Evolutionary conservation across 2,797 vertebrate species (phyloP).

Genomic region (Carcharodon carcharias): DNA sequence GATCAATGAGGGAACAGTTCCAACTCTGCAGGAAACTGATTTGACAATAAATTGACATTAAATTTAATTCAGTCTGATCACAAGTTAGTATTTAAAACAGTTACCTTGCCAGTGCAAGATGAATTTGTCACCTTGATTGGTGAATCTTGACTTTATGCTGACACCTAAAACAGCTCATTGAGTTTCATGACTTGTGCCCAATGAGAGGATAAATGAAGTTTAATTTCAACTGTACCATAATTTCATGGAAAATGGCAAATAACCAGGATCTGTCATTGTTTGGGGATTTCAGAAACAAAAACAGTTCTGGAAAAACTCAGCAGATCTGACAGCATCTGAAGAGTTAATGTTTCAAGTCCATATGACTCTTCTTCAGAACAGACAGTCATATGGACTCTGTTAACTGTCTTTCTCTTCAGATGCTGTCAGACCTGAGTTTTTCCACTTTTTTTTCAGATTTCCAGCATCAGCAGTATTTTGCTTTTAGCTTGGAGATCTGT

Average conservation of each 20-base stretch:
- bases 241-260: background rate
- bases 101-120: background rate
- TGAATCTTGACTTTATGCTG: background rate
- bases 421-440: no score
- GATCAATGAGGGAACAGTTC: background rate
- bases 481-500: background rate
- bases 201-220: background rate
- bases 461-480: no score
- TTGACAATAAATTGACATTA: no score
- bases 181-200: no score
- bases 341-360: no score
- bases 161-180: background rate
- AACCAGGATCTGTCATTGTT: background rate
- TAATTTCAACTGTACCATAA: background rate
- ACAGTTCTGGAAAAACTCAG: no score
- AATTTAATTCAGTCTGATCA: background rate
- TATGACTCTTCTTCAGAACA: no score
- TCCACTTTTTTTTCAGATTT: no score
- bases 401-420: no score
- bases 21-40: background rate
- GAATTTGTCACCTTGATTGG: background rate
- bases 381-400: no score
- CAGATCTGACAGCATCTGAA: no score
- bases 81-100: background rate
- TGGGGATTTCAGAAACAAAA: background rate